Conservation (phyloP, 2,113 vertebrate species). For the Taurulus bubalis region DNA sequence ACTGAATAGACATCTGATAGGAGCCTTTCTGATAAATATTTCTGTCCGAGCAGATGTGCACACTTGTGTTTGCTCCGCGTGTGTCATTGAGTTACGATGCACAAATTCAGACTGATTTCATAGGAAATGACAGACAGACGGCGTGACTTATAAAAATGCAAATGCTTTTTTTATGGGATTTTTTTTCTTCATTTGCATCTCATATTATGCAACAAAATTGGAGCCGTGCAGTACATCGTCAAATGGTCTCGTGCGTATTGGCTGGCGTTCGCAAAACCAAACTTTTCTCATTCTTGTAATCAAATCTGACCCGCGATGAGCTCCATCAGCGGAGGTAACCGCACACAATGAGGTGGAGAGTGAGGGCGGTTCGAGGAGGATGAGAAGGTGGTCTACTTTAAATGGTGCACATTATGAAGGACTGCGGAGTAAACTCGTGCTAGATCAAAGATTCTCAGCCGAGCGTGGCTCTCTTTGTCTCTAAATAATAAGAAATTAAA, state of each 20-base stretch:
- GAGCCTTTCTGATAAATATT: slow-evolving; percentile 13
- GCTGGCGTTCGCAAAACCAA: slow-evolving; percentile 14
- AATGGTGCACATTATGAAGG: slow-evolving; percentile 43
- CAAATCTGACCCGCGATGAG: slow-evolving; percentile 50
- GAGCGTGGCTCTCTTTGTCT: slow-evolving; percentile 66
- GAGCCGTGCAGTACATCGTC: background rate
- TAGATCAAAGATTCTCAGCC: slow-evolving; percentile 65
- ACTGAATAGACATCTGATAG: slow-evolving; percentile 18
- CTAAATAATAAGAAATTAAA: slow-evolving; percentile 73
- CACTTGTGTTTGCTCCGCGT: slow-evolving; percentile 36
- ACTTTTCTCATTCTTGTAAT: slow-evolving; percentile 42
- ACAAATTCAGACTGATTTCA: slow-evolving; percentile 43
- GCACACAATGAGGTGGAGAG: slow-evolving; percentile 42
- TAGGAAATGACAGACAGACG: slow-evolving; percentile 58
- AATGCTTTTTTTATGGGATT: slow-evolving; percentile 32
- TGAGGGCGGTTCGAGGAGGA: slow-evolving; percentile 21
- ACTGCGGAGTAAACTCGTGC: slow-evolving; percentile 40
- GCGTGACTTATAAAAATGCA: slow-evolving; percentile 63
- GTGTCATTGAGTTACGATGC: slow-evolving; percentile 49
- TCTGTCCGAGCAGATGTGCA: slow-evolving; percentile 23
- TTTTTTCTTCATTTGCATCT: slow-evolving; percentile 21
- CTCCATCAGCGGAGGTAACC: slow-evolving; percentile 41
- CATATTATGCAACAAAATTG: slow-evolving; percentile 41
- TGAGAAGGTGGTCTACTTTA: slow-evolving; percentile 43
- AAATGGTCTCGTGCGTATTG: background rate